Percentiles rank a stretch among this genome's conserved stretches.
These are phyloP conservation scores for Pygoscelis antarcticus DNA, from an alignment of 2,113 vertebrate species.

Conservation along the genomic window DNA sequence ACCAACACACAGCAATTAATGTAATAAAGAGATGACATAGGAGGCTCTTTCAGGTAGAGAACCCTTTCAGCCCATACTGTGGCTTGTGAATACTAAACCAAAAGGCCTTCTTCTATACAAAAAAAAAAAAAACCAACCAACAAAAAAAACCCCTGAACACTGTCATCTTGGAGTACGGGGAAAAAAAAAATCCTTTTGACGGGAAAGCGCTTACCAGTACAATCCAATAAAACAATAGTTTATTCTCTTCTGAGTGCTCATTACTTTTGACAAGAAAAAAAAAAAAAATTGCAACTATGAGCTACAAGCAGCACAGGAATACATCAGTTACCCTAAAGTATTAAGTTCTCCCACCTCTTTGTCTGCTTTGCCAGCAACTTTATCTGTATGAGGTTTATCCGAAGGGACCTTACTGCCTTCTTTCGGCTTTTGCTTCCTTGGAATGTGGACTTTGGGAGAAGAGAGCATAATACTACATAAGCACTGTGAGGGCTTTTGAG, in stretches of 20 bases:
- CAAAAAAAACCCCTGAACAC: rapidly evolving
- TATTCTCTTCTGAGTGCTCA: neutral
- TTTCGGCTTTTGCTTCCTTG: slow-evolving; percentile 43
- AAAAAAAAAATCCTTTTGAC: neutral
- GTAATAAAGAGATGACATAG: neutral
- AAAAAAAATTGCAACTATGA: rapidly evolving
- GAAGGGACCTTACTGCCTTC: neutral
- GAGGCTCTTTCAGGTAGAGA: neutral
- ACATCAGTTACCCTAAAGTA: neutral
- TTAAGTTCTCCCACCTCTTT: slow-evolving; percentile 34
- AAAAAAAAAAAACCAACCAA: neutral
- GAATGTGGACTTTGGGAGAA: slow-evolving; percentile 34
- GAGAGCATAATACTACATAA: slow-evolving; percentile 53
- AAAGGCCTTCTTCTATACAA: neutral
- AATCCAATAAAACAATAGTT: neutral
- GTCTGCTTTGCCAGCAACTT: neutral
- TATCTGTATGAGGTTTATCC: neutral
- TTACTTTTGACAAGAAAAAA: neutral
- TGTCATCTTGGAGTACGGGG: rapidly evolving
- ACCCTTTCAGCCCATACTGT: neutral
- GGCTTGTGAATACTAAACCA: neutral
- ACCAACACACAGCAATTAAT: neutral
- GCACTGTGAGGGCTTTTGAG: neutral
- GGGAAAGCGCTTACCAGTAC: neutral
- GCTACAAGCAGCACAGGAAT: neutral